Base-by-base conservation (phyloP, 92 coral and sea anemone species). In the Galaxea fascicularis region DNA sequence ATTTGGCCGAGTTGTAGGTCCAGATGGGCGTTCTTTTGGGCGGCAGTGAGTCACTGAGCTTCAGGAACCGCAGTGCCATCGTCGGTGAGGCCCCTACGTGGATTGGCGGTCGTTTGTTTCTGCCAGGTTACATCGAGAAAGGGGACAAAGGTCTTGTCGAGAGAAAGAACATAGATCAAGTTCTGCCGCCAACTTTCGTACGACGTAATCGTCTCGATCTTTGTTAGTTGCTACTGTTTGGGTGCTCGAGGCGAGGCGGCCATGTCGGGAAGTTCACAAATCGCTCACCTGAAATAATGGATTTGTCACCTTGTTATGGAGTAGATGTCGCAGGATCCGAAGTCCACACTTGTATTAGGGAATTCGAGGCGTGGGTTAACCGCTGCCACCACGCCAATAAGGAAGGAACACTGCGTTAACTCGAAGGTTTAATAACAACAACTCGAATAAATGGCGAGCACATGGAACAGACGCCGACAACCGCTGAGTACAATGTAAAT, bases 1-100 rank as follows among this genome's bases (percentile, higher is more conserved):
- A 86, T 89, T 28, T 82, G 91, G 35, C 91, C 91, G 27, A 90
- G 86, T 79, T 87, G 53, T 28, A 90, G 46, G 27, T 90, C 86
- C 1, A 87, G 74, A 67, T 82, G 85, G 68, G 68, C 76, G 76
- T 80, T 74, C 70, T 86, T 87, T 60, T 90, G 82, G 35, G 21
- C 45, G 27, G 85, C 94, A 17, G 94, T 82, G 60, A 85, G 90
- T 66, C 86, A 89, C 53, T 87, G 76, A 20, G 76, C 89, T 47
- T 77, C 84, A 31, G 92, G 85, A 68, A 92, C 87, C 8, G 78
- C 53, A n/a, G 60, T 29, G 44, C 79, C 90, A 44, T 89, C 86
- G 30, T 76, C 66, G 71, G 59, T 66, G 68, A 83, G 74, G 69
- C 92, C 91, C 65, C 88, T 64, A 39, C 45, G 81, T 58, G 82